phyloP scores from a whole-genome alignment of 2,888 invertebrate genomes.

The Amblyteles armatorius region DNA sequence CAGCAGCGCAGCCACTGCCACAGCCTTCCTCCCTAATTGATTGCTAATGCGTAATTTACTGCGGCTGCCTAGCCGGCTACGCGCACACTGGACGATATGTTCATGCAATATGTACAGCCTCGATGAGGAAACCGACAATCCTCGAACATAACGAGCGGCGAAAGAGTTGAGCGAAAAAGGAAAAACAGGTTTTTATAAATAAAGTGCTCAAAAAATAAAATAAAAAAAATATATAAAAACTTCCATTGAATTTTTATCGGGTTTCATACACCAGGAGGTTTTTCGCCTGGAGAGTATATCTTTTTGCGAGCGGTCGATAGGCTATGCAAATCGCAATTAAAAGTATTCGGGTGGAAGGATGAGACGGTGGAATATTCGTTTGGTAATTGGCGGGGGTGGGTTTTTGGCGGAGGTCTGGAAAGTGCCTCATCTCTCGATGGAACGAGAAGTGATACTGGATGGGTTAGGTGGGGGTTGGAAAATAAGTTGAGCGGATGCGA shows the following conservation, averaged over 20 bases:
- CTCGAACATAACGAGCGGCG: background rate
- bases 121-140: slow-evolving; percentile 19
- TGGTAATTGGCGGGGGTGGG: slow-evolving; percentile 58
- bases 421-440: slow-evolving; percentile 54
- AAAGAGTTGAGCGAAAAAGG: background rate
- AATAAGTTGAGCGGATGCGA: slow-evolving; percentile 41
- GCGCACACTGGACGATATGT: slow-evolving; percentile 25
- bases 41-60: slow-evolving; percentile 68
- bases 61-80: slow-evolving; percentile 13
- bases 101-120: background rate
- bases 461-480: slow-evolving; percentile 5
- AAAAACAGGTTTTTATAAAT: background rate
- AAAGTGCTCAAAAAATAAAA: background rate
- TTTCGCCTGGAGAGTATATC: slow-evolving; percentile 37
- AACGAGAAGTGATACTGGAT: slow-evolving; percentile 37
- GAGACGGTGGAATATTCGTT: slow-evolving; percentile 55
- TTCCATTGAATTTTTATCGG: slow-evolving; percentile 7
- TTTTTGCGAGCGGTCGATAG: slow-evolving; percentile 42
- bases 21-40: slow-evolving; percentile 69
- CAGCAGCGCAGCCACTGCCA: slow-evolving; percentile 14
- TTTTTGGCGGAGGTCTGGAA: slow-evolving; percentile 33
- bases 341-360: slow-evolving; percentile 46
- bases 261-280: slow-evolving; percentile 2
- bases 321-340: slow-evolving; percentile 65
- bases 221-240: background rate